phyloP scores from a whole-genome alignment of 37 sponge, comb jelly and placozoan genomes.

The Axinella damicornis region DNA sequence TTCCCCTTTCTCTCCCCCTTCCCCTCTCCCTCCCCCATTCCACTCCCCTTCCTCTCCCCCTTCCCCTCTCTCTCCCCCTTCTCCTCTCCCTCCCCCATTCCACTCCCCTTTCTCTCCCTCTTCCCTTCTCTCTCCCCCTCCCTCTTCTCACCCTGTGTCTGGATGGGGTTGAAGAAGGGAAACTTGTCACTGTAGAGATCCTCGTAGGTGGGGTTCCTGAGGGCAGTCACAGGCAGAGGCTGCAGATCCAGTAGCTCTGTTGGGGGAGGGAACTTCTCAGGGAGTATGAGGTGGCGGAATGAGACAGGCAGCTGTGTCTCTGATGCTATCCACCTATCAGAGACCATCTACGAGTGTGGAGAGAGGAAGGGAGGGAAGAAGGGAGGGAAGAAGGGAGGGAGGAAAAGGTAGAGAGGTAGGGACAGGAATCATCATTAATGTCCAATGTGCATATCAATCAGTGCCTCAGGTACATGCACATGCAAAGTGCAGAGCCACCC shows the following conservation, averaged over 20 bases:
- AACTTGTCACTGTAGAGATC: constrained; percentile 89
- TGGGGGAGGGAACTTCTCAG: constrained; percentile 98
- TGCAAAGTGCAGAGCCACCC: no score
- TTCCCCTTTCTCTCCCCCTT: no score
- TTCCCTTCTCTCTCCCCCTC: no score
- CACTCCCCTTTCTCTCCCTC: background rate
- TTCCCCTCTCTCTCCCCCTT: background rate
- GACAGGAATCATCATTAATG: no score
- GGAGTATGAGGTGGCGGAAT: constrained; percentile 97
- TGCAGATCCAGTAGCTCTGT: constrained; percentile 98
- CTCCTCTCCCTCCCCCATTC: background rate
- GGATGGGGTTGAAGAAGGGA: constrained; percentile 96
- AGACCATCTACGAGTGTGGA: constrained; percentile 22
- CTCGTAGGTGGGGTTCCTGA: constrained; percentile 86
- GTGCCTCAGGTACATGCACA: no score
- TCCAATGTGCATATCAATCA: no score
- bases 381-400: constrained; percentile 6
- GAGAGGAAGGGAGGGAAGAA: background rate
- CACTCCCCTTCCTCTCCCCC: background rate
- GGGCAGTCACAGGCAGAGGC: constrained; percentile 96
- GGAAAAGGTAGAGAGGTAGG: background rate
- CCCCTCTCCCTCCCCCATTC: no score
- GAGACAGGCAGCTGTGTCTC: constrained; percentile 97
- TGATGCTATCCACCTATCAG: constrained; percentile 79
- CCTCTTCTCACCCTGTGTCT: constrained; percentile 86